Evolutionary conservation across 2,888 invertebrate species (phyloP).

Genomic region (Oligia strigilis): DNA sequence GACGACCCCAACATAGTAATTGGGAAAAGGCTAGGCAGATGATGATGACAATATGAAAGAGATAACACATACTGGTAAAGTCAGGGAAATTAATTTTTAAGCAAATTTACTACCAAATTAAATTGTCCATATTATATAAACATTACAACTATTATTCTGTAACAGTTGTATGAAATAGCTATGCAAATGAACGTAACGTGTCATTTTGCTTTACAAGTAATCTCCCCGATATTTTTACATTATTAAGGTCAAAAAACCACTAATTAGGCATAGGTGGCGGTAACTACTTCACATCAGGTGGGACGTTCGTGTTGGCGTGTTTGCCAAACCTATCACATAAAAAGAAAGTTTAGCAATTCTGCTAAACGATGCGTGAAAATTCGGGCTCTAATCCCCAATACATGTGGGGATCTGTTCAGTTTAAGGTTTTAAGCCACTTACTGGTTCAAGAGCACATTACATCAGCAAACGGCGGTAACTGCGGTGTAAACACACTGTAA

Average conservation of each 20-base stretch:
- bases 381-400: conserved; percentile 33
- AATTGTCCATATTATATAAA: too few species aligned
- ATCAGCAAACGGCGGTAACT: conserved; percentile 67
- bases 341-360: conserved; percentile 38
- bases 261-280: background rate
- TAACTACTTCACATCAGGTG: background rate
- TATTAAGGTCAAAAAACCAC: background rate
- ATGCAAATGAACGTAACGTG: background rate
- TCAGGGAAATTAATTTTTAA: too few species aligned
- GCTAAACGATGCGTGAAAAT: conserved; percentile 16
- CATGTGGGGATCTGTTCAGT: conserved; percentile 32
- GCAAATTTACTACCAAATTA: too few species aligned
- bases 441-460: conserved; percentile 63
- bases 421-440: conserved; percentile 46
- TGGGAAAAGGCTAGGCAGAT: too few species aligned
- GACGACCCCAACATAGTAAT: too few species aligned
- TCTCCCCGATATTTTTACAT: too few species aligned
- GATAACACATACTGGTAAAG: too few species aligned
- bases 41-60: too few species aligned
- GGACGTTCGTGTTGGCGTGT: background rate
- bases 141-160: background rate
- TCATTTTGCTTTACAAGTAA: background rate
- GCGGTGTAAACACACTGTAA: conserved; percentile 71
- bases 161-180: background rate
- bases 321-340: conserved; percentile 30